Evolutionary conservation across 2,797 vertebrate species (phyloP).

Genomic region (Spondyliosoma cantharus): DNA sequence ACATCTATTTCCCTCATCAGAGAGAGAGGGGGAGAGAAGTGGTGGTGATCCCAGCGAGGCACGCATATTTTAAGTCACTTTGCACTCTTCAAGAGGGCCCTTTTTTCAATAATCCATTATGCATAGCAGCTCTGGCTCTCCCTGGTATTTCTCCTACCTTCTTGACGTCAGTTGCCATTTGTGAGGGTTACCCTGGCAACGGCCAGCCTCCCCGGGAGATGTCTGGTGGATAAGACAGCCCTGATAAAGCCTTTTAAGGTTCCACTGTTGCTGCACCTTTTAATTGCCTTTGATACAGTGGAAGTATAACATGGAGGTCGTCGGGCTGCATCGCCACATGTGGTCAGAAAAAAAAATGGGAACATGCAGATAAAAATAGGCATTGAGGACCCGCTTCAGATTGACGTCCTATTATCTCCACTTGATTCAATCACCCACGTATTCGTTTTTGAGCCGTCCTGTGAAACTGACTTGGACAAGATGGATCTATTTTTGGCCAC

Average conservation of each 20-base stretch:
- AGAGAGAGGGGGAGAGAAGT: constrained; percentile 30
- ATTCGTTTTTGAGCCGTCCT: constrained; percentile 51
- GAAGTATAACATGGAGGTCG: constrained; percentile 65
- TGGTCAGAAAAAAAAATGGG: constrained; percentile 44
- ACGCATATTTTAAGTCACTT: constrained; percentile 84
- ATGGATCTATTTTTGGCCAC: constrained; percentile 42
- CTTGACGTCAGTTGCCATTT: constrained; percentile 95
- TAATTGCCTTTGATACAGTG: constrained; percentile 82
- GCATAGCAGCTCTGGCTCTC: constrained; percentile 86
- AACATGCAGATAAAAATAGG: constrained; percentile 54
- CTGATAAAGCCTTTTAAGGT: constrained; percentile 87
- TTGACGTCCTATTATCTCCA: constrained; percentile 50
- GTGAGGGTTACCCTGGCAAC: constrained; percentile 92
- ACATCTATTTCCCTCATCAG: constrained; percentile 65
- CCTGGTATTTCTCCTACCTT: constrained; percentile 89
- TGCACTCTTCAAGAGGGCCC: constrained; percentile 79
- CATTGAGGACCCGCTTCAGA: constrained; percentile 52
- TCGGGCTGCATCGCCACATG: constrained; percentile 41
- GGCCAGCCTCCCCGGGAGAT: constrained; percentile 90
- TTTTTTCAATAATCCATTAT: constrained; percentile 90
- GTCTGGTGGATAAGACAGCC: constrained; percentile 88
- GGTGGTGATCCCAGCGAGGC: constrained; percentile 57
- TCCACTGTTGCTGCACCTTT: constrained; percentile 82
- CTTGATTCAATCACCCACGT: constrained; percentile 61
- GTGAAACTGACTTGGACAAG: constrained; percentile 54